phyloP scores from a whole-genome alignment of 2,888 invertebrate species.

The Lamproptera curius region DNA sequence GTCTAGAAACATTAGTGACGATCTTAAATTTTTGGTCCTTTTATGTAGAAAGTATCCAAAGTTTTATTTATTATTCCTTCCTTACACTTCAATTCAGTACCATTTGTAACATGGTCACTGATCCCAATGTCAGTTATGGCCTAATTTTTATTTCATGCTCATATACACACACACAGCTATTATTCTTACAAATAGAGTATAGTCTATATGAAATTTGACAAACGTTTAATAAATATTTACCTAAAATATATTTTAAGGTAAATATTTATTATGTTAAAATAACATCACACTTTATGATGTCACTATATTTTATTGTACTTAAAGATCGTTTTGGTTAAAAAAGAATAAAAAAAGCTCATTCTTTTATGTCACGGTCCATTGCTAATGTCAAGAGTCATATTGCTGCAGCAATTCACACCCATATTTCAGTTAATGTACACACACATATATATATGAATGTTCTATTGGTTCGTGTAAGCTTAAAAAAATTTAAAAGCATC shows the following conservation, averaged over 20 bases:
- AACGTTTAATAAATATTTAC: background rate
- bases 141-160: background rate
- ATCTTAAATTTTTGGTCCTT: too few species aligned
- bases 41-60: too few species aligned
- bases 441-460: too few species aligned
- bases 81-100: too few species aligned
- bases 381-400: conserved; percentile 7
- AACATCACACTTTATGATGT: background rate
- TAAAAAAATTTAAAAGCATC: too few species aligned
- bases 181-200: background rate
- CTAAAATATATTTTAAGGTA: background rate
- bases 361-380: conserved; percentile 7
- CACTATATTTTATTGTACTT: background rate
- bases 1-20: too few species aligned
- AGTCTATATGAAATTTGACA: background rate
- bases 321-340: background rate
- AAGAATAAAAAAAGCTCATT: background rate
- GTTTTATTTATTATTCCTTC: too few species aligned
- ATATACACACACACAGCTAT: background rate
- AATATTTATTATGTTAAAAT: background rate
- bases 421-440: too few species aligned
- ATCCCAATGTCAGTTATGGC: background rate
- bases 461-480: too few species aligned
- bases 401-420: too few species aligned
- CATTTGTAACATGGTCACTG: too few species aligned